Base-by-base conservation (phyloP, 1,140 invertebrate genomes). In the Saccostrea cuccullata region DNA sequence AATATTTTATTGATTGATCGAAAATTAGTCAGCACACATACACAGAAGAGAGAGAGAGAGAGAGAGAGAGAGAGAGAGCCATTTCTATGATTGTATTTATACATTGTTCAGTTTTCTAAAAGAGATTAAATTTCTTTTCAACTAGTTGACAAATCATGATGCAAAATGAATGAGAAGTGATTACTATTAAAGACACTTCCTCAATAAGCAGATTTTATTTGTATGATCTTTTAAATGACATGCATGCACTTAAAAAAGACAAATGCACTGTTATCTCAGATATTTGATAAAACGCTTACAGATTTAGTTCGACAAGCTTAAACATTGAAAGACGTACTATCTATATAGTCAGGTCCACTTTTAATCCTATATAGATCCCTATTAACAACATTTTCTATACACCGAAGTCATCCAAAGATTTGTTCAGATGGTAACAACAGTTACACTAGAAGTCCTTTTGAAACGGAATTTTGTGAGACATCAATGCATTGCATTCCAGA, bases 151-250 rank as follows among this genome's bases (percentile, higher is more conserved):
- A 30, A 36, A 30, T 5, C 13, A 40, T 77, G 23, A 77, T 77
- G 70, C 26, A 77, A 77, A 77, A 77, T 77, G 70, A 77, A 77
- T 36, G 26, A 15, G 12, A 13, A 30, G 70, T 77, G 70, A 77
- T 77, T 77, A 77, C 26, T 77, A 36, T 77, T 77, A 6, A 67
- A 23, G 26, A 13, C 26, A 26, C 30, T 30, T 77, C 30, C 13
- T 77, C 23, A 77, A 77, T 77, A 67, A 47, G 47, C 47, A 47
- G 47, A 47, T 47, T 47, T 47, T 47, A 9, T 47, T 9, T 47
- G 47, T 9, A 9, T 47, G 47, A 47, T 47, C 47, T n/a, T 64
- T 64, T 64, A 64, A 64, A 64, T 64, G 58, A 64, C 58, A 64
- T 64, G 58, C 58, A 64, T 20, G 17, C 58, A 64, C 17, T 20